Evolutionary conservation across 2,797 vertebrate genomes (phyloP), one percentile per base, ranked within the genome.

Genomic region (Liparis tanakae): DNA sequence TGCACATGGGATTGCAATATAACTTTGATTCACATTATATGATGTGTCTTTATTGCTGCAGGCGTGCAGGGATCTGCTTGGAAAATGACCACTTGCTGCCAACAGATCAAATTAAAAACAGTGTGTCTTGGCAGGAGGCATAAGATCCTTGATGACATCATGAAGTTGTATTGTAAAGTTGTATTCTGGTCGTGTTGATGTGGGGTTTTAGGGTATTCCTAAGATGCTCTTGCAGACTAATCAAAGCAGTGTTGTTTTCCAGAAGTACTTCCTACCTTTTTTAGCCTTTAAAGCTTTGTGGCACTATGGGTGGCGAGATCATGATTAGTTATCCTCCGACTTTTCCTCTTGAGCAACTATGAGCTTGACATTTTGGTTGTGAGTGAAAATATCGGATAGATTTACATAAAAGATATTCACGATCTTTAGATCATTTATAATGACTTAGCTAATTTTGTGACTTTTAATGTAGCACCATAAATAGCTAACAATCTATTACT

Each of bases 81-180:
- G 72, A 88, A 84, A 80, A 70, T 56, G 22, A 77, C 78, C 81
- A 69, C 84, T 76, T 50, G 36, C 81, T 76, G 85, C 73, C 78
- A 37, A 37, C 70, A 68, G 66, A 74, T 70, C 61, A 70, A 70
- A 82, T 82, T 67, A 33, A 70, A 81, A 85, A 82, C 76, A 71
- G 58, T 59, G 46, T n/a, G 58, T 66, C 22, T 8, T 6, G 33
- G 65, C 73, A 70, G 65, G 74, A 73, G 67, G 54, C 59, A 72
- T 10, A 65, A 66, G 13, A 67, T 80, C 68, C 61, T 63, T 62
- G 59, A 56, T 48, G 10, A 54, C 81, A 82, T 69, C 54, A 30
- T 51, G 63, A 74, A n/a, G n/a, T n/a, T n/a, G n/a, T n/a, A n/a
- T n/a, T n/a, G n/a, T 69, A 25, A 56, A 36, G 20, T 53, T 61